Evolutionary conservation across 2,797 vertebrate species (phyloP), one percentile per base, ranked within the genome.

Genomic region (Crax fasciolata): DNA sequence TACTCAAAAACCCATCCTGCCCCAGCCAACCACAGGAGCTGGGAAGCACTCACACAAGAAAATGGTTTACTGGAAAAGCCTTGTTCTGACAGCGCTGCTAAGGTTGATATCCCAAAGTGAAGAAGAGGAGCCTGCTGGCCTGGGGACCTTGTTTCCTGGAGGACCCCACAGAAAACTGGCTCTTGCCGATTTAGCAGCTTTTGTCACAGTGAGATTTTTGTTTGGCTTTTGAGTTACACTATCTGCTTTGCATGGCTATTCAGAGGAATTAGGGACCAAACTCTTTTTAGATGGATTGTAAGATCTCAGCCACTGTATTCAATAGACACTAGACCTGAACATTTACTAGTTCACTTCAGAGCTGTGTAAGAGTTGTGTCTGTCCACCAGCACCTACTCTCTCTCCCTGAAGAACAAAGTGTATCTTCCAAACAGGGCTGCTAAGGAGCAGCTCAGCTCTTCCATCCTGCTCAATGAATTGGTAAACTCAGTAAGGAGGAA

Each of bases 121-220:
- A 23, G 30, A 38, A 73, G 28, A 75, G 8, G 20, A 58, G 14
- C 2, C 1, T 67, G 44, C 16, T 61, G 52, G 16, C 43, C 58
- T 51, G 20, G 11, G 17, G 12, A 7, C 44, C 15, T 16, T 77
- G 28, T 19, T 30, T 23, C n/a, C 59, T 39, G 48, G 19, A 72
- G 24, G 24, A 84, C 28, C 9, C 13, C n/a, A 63, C 8, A 74
- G 44, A 43, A 89, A 59, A 67, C 4, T 51, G 20, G 65, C 10
- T 41, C 15, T 51, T 38, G 6, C 8, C 54, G 41, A 74, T 59
- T 46, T 59, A 62, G 13, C 39, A 80, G 13, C 13, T 86, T 83
- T 66, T 4, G 16, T 2, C 10, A 51, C 8, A 1, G 2, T 16
- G 15, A 1, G 2, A 2, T 1, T 57, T 80, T 84, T 30, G 24